Percentiles rank a stretch among this genome's conserved stretches.
These are phyloP conservation scores for Cryptoprocta ferox DNA, from an alignment of 2,797 vertebrate species.

Conservation along the genomic window DNA sequence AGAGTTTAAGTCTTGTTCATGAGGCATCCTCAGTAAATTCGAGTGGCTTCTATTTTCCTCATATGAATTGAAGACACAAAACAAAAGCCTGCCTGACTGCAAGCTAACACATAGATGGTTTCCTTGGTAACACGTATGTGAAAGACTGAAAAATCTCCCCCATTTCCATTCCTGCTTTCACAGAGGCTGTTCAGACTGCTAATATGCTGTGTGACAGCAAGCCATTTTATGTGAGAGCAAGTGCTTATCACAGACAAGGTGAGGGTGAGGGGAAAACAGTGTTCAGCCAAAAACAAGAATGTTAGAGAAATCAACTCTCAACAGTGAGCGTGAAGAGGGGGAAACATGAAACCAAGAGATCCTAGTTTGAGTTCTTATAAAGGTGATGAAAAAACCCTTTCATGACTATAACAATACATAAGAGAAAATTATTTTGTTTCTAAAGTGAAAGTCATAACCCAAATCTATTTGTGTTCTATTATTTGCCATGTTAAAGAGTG, in stretches of 20 bases:
- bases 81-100: conserved; percentile 28
- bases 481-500: neutral
- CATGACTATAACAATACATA: neutral
- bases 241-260: neutral
- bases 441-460: neutral
- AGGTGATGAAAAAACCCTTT: neutral
- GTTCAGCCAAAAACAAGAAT: neutral
- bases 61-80: conserved; percentile 17
- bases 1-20: neutral
- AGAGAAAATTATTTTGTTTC: neutral
- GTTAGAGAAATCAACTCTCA: neutral
- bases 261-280: neutral
- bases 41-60: neutral
- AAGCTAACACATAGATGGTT: conserved; percentile 61
- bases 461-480: neutral
- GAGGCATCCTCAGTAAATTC: neutral
- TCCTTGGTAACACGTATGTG: conserved; percentile 63
- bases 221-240: neutral
- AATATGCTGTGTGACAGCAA: neutral
- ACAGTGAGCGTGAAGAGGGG: neutral
- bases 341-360: neutral
- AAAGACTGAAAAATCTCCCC: conserved; percentile 40
- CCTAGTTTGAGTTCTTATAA: neutral
- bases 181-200: neutral
- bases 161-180: conserved; percentile 20